phyloP scores from a whole-genome alignment of 1,140 invertebrate species.

The Mercenaria mercenaria region DNA sequence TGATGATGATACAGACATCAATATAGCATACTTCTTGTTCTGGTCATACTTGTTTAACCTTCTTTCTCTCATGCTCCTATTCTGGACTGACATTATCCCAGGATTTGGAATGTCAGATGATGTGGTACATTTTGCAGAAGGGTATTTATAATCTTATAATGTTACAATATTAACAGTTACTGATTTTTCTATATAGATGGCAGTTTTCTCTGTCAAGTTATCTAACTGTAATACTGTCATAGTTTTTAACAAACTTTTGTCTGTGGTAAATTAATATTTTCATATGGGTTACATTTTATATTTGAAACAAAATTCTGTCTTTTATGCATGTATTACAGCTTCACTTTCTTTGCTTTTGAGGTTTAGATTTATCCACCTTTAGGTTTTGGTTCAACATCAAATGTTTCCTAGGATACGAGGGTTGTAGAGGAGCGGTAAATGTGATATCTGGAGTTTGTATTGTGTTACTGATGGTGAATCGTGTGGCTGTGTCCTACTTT shows the following conservation, averaged over 20 bases:
- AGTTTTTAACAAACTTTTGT: too few relatives aligned
- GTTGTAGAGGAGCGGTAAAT: constrained; percentile 40
- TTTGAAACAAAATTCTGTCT: too few relatives aligned
- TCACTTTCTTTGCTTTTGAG: too few relatives aligned
- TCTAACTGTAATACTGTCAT: too few relatives aligned
- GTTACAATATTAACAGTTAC: too few relatives aligned
- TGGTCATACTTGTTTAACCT: constrained; percentile 47
- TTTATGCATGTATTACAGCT: too few relatives aligned
- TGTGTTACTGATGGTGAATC: constrained; percentile 35
- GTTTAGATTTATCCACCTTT: neutral
- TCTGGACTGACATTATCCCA: constrained; percentile 63
- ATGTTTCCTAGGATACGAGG: constrained; percentile 56
- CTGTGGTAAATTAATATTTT: too few relatives aligned
- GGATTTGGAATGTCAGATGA: constrained; percentile 62
- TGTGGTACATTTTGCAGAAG: constrained; percentile 32
- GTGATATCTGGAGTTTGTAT: constrained; percentile 30
- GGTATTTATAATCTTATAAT: neutral
- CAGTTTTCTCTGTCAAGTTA: too few relatives aligned
- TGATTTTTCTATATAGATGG: too few relatives aligned
- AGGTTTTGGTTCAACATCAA: constrained; percentile 63
- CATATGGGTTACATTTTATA: too few relatives aligned
- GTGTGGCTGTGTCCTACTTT: constrained; percentile 42
- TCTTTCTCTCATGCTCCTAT: constrained; percentile 16
- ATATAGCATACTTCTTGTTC: constrained; percentile 60
- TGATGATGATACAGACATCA: constrained; percentile 20